Conservation (phyloP, 2,888 invertebrate genomes). For the Chesias legatella region DNA sequence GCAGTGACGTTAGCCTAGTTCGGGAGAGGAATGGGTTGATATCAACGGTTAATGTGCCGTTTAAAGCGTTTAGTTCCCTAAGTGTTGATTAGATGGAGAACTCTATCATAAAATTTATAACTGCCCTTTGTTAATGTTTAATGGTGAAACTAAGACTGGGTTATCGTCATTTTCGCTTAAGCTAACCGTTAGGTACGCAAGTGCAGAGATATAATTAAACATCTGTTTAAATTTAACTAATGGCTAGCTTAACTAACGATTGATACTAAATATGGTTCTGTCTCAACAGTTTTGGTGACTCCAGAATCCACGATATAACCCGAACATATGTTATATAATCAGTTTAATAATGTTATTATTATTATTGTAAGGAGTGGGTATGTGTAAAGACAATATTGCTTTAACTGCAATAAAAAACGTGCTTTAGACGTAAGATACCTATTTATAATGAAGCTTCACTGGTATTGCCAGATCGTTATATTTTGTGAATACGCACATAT, state of each 20-base stretch:
- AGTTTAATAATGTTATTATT: neutral
- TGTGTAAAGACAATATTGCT: conserved; percentile 52
- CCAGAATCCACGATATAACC: conserved; percentile 4
- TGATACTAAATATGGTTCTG: neutral
- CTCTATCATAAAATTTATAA: too few species aligned
- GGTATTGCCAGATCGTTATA: conserved; percentile 38
- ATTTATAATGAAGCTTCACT: conserved; percentile 21
- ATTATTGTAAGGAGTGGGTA: conserved; percentile 4
- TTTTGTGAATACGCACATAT: conserved; percentile 33
- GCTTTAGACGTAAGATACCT: conserved; percentile 41
- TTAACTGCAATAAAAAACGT: conserved; percentile 60
- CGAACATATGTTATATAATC: conserved; percentile 1
- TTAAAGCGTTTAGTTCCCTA: too few species aligned
- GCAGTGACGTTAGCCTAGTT: too few species aligned
- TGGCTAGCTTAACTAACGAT: too few species aligned
- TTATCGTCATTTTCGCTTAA: too few species aligned
- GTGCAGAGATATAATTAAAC: too few species aligned
- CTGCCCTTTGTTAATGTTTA: too few species aligned
- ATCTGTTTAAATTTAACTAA: neutral
- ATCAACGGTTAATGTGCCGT: too few species aligned
- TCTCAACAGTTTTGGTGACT: conserved; percentile 13
- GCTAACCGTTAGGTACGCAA: too few species aligned
- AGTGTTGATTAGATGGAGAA: too few species aligned
- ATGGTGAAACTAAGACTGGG: too few species aligned
- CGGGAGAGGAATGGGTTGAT: too few species aligned